These are phyloP conservation scores for Melanotaenia duboulayi DNA, from an alignment of 2,113 vertebrate species.

Conservation along the genomic window DNA sequence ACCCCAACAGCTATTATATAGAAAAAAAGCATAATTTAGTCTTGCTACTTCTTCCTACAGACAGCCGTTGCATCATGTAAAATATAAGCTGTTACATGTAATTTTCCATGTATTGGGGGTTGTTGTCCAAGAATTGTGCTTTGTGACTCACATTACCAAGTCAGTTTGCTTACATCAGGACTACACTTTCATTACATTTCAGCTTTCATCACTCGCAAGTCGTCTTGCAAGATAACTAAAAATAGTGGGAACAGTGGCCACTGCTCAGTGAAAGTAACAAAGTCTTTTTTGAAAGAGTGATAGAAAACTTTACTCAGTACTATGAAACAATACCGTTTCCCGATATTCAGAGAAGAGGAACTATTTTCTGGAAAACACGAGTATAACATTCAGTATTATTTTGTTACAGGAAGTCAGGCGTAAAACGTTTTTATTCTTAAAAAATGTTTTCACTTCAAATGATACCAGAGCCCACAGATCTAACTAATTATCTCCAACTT, in stretches of 20 bases:
- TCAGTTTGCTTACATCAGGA: not conserved
- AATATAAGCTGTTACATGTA: no score
- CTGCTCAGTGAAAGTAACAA: slow-evolving; percentile 11
- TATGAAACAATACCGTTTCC: not conserved
- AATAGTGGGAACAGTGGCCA: not conserved
- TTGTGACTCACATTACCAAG: not conserved
- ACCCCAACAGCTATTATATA: no score
- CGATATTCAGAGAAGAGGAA: slow-evolving; percentile 28
- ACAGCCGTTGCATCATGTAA: no score
- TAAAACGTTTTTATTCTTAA: not conserved
- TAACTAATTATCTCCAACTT: not conserved
- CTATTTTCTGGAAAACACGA: not conserved
- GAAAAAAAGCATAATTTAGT: no score
- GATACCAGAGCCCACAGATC: not conserved
- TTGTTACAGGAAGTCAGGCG: slow-evolving; percentile 10
- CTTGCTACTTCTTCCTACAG: no score
- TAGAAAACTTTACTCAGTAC: not conserved
- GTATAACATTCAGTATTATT: not conserved
- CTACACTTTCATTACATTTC: not conserved
- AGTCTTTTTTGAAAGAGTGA: not conserved
- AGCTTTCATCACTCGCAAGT: not conserved
- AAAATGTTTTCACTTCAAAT: no score
- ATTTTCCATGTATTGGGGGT: no score
- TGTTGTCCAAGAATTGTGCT: not conserved
- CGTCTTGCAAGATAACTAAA: not conserved